Conservation (phyloP, 2,113 vertebrate species). For the Rhegmatorhina hoffmannsi region DNA sequence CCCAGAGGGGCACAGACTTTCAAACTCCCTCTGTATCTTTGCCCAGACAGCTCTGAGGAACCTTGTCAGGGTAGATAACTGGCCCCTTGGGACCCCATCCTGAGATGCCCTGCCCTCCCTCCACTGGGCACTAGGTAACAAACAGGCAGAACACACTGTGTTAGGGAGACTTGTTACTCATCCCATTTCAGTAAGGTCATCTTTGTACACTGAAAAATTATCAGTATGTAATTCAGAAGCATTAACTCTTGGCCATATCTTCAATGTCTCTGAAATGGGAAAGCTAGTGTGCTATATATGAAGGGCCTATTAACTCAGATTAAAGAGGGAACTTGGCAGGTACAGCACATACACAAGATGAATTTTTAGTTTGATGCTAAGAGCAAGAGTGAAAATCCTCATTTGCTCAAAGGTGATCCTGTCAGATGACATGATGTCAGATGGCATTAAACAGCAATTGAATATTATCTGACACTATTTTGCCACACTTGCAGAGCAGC, state of each 20-base stretch:
- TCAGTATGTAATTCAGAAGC: not conserved
- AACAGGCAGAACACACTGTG: accelerated
- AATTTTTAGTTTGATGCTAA: slow-evolving; percentile 6
- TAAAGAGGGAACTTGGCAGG: not conserved
- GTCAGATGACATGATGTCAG: not conserved
- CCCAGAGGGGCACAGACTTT: not conserved
- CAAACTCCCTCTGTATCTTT: not conserved
- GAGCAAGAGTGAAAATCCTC: not conserved
- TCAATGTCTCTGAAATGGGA: not conserved
- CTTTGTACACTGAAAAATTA: not conserved
- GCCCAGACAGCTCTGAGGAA: not conserved
- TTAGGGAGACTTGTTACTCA: not conserved
- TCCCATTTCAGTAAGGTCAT: not conserved
- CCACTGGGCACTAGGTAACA: not conserved
- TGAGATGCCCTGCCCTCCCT: not conserved
- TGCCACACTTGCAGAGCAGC: not conserved
- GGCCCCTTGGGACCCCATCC: not conserved
- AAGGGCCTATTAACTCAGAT: not conserved
- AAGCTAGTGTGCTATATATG: not conserved
- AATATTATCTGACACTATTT: not conserved
- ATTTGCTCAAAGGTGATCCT: not conserved
- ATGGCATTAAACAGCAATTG: not conserved
- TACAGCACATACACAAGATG: not conserved
- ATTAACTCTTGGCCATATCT: not conserved
- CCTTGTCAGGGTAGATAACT: not conserved